Percentiles rank a stretch among this genome's conserved stretches.
These are phyloP conservation scores for Chrysomallon squamiferum DNA, from an alignment of 1,140 invertebrate species.

Conservation along the genomic window DNA sequence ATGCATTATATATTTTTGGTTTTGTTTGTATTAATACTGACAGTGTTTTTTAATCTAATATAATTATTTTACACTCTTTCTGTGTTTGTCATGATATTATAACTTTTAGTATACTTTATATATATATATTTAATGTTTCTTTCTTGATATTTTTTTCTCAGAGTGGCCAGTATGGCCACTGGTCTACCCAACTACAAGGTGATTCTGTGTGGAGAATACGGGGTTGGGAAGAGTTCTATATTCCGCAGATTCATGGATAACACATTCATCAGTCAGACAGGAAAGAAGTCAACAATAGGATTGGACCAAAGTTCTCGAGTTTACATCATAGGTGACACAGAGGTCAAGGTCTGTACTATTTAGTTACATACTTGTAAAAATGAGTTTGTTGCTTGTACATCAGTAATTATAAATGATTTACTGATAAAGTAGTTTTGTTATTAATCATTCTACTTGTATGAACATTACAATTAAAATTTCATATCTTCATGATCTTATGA, in stretches of 20 bases:
- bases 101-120: too few species aligned
- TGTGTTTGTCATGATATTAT: too few species aligned
- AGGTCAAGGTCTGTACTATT: conserved; percentile 57
- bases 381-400: not conserved
- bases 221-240: conserved; percentile 91
- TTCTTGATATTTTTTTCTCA: conserved; percentile 21
- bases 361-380: not conserved
- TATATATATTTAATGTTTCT: too few species aligned
- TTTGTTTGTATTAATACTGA: too few species aligned
- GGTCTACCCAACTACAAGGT: conserved; percentile 85
- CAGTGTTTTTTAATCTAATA: too few species aligned
- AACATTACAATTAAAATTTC: too few species aligned
- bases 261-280: conserved; percentile 77
- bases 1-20: too few species aligned
- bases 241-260: conserved; percentile 90
- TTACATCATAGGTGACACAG: conserved; percentile 75
- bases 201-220: conserved; percentile 93
- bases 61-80: too few species aligned
- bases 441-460: too few species aligned
- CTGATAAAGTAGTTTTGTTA: too few species aligned
- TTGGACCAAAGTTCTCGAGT: conserved; percentile 84
- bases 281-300: conserved; percentile 87
- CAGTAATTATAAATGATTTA: too few species aligned
- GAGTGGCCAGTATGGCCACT: conserved; percentile 63
- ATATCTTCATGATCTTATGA: too few species aligned